Evolutionary conservation across 2,797 vertebrate genomes (phyloP).

Genomic region (Sebastes goodei): DNA sequence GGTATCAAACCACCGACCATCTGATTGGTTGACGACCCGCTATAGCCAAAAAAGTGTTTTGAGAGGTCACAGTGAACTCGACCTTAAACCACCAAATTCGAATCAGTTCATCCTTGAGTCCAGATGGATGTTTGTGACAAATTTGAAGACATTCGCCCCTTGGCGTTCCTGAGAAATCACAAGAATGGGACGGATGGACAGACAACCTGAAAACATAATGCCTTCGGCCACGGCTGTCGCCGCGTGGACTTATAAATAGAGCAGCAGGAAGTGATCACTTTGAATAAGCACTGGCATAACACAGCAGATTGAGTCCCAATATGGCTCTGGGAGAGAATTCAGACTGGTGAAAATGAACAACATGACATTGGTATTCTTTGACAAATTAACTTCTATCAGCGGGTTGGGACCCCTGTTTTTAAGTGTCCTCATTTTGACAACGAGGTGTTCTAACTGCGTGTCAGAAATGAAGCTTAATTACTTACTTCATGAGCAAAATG

Average conservation of each 20-base stretch:
- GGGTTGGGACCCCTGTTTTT: not conserved
- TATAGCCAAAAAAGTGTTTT: too few relatives aligned
- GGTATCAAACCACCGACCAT: rapidly evolving
- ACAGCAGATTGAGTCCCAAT: not conserved
- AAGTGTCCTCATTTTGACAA: not conserved
- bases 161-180: not conserved
- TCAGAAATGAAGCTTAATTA: conserved; percentile 13
- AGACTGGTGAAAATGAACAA: not conserved
- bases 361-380: not conserved
- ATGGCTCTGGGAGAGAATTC: not conserved
- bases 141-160: not conserved
- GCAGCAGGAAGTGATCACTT: not conserved
- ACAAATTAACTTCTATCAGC: not conserved
- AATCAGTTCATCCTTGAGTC: not conserved
- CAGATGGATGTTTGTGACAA: not conserved
- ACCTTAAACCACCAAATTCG: not conserved
- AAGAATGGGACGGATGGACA: not conserved
- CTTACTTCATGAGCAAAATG: conserved; percentile 99
- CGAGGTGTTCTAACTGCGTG: not conserved
- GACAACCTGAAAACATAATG: not conserved
- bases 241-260: not conserved
- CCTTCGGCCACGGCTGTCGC: rapidly evolving
- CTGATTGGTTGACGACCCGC: too few relatives aligned
- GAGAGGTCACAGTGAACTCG: not conserved
- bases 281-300: not conserved